These are phyloP conservation scores for Myiozetetes cayanensis DNA, from an alignment of 2,113 vertebrate species.

Conservation along the genomic window DNA sequence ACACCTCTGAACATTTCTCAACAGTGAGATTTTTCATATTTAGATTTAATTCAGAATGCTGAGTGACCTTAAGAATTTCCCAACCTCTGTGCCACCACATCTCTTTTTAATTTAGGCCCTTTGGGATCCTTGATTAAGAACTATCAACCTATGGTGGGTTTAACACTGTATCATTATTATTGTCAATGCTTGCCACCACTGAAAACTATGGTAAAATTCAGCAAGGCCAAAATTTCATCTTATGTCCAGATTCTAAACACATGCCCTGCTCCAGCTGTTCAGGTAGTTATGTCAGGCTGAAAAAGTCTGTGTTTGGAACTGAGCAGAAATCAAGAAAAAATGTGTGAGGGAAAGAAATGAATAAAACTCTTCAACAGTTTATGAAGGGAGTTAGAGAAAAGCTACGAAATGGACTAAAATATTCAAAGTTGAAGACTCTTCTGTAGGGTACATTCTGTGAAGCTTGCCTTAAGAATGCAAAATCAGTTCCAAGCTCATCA, in stretches of 20 bases:
- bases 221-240: not conserved
- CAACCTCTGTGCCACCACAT: not conserved
- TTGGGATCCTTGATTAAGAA: not conserved
- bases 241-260: not conserved
- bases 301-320: not conserved
- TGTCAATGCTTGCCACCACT: not conserved
- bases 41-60: not conserved
- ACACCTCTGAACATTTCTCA: not conserved
- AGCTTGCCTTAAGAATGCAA: slow-evolving; percentile 4
- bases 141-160: not conserved
- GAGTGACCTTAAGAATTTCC: not conserved
- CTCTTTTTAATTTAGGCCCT: not conserved
- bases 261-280: not conserved
- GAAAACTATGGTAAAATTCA: not conserved
- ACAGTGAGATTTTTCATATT: not conserved
- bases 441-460: not conserved
- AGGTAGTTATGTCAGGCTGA: not conserved
- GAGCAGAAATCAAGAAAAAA: not conserved
- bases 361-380: not conserved
- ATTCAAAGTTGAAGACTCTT: not conserved
- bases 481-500: not conserved
- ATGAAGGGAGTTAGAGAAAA: not conserved
- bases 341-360: not conserved
- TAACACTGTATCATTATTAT: not conserved
- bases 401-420: not conserved